A percentile compares a stretch with the other conserved stretches of the same genome.
These are phyloP conservation scores for Pygocentrus nattereri DNA, from an alignment of 2,797 vertebrate genomes.

Conservation along the genomic window DNA sequence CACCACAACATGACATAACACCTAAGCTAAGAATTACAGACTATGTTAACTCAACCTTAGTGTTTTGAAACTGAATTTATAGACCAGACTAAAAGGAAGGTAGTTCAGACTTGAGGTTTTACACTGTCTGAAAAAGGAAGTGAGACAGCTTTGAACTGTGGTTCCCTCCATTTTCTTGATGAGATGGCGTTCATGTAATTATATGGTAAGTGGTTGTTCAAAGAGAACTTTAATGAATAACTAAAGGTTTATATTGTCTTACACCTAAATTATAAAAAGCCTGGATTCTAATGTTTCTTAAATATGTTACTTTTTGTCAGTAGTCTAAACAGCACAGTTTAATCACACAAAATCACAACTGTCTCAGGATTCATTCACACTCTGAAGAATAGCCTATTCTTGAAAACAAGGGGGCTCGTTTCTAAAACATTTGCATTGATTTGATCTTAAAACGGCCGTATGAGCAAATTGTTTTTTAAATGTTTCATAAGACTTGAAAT, in stretches of 20 bases:
- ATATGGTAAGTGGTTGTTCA: neutral
- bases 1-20: neutral
- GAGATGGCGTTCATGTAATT: neutral
- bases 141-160: neutral
- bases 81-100: conserved; percentile 37
- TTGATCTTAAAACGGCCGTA: neutral
- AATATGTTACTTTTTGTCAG: no score
- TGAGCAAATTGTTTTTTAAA: neutral
- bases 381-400: neutral
- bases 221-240: neutral
- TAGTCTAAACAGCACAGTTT: neutral
- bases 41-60: neutral
- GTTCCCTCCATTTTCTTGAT: conserved; percentile 9
- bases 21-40: neutral
- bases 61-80: conserved; percentile 21
- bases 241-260: neutral
- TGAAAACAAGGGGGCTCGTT: neutral
- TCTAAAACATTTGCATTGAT: neutral
- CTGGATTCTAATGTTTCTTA: neutral
- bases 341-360: neutral
- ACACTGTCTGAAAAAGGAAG: conserved; percentile 48
- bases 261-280: neutral
- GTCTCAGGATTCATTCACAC: neutral
- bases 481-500: neutral
- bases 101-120: conserved; percentile 44